Conservation (phyloP, 2,113 vertebrate species). For the Stomatorhinus ivindoensis region DNA sequence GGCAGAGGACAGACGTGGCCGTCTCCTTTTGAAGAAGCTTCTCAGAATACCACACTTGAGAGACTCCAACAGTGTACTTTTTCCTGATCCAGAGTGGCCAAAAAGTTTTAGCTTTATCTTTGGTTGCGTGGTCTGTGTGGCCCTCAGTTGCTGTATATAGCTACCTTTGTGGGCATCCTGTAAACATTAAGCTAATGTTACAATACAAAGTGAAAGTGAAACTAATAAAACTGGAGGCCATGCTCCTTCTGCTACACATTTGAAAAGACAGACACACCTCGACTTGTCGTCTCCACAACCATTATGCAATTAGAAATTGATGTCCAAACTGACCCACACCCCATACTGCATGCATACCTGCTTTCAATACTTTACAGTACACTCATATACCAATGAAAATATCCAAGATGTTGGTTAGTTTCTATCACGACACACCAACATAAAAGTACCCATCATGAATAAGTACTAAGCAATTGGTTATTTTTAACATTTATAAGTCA, state of each 20-base stretch:
- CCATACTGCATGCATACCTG: background rate
- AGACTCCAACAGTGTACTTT: conserved; percentile 87
- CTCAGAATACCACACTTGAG: conserved; percentile 89
- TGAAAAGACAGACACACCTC: background rate
- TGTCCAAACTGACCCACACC: background rate
- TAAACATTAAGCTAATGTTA: background rate
- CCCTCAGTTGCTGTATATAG: conserved; percentile 87
- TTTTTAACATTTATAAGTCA: background rate
- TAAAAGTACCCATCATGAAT: background rate
- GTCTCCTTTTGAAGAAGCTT: conserved; percentile 86
- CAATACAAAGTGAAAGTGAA: background rate
- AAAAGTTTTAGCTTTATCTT: conserved; percentile 91
- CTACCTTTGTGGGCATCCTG: conserved; percentile 80
- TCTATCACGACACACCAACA: background rate
- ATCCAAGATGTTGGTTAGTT: background rate
- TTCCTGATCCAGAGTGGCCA: conserved; percentile 78
- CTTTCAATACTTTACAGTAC: background rate
- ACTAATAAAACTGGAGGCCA: background rate
- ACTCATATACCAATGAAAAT: background rate
- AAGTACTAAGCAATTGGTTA: background rate
- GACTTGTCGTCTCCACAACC: background rate
- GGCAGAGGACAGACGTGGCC: conserved; percentile 72
- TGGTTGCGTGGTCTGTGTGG: conserved; percentile 73
- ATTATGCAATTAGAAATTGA: background rate
- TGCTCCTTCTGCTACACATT: background rate